Percentiles rank a stretch among this genome's conserved stretches.
Evolutionary conservation across 1,140 invertebrate species (phyloP).

Genomic region (Cherax destructor): DNA sequence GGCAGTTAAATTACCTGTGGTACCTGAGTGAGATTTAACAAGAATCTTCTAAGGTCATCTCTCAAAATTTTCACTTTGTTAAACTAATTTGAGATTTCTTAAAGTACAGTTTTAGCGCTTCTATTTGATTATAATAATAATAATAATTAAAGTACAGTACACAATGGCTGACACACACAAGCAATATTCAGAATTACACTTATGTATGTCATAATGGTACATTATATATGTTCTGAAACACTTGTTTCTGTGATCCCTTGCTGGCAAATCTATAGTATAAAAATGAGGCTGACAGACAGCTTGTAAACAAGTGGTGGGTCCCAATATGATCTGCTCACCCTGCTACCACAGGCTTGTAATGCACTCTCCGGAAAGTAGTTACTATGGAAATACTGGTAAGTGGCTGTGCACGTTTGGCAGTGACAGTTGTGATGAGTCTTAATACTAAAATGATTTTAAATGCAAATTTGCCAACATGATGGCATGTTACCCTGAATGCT

Average conservation of each 20-base stretch:
- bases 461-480: conserved; percentile 12
- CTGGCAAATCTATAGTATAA: background rate
- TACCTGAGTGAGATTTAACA: conserved; percentile 16
- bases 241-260: background rate
- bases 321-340: background rate
- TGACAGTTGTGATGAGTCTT: conserved; percentile 55
- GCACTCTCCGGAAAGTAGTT: conserved; percentile 55
- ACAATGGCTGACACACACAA: background rate
- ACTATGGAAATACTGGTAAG: conserved; percentile 63
- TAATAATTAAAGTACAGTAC: background rate
- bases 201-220: background rate
- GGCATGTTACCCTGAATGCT: conserved; percentile 40
- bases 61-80: background rate
- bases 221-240: background rate
- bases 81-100: background rate
- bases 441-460: conserved; percentile 28
- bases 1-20: conserved; percentile 50
- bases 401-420: conserved; percentile 65
- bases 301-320: background rate
- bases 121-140: too few species aligned
- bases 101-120: too few species aligned
- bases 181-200: background rate
- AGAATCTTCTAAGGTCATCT: background rate
- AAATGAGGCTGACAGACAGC: background rate
- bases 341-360: conserved; percentile 50